Base-by-base conservation (phyloP, 2,113 vertebrate species). In the Hippotragus niger region DNA sequence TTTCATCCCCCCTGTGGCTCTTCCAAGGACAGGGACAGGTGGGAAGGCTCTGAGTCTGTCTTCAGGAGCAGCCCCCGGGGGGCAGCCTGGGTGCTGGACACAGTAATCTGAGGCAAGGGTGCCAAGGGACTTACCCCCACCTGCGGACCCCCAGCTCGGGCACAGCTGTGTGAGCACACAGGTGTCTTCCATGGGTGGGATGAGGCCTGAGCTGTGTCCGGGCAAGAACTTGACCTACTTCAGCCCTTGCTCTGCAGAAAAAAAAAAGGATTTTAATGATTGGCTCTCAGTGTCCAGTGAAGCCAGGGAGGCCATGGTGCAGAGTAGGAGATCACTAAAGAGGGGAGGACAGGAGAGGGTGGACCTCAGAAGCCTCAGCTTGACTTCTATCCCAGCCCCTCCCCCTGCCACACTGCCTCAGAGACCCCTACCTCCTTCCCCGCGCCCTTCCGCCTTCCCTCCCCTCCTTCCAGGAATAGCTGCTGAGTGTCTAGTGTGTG, bases 351-450 rank as follows among this genome's bases (percentile, higher is more conserved):
- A 4, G 67, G 43, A 81, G 15, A 50, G 21, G 21, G 15, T 2
- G 1, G 53, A 17, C 6, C 57, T 80, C 6, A 67, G 10, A 57
- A 88, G 33, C 29, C 47, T 12, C 10, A 1, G 29, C 47, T 33
- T 19, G 58, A 19, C 57, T 62, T 45, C 85, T 1, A 19, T 43
- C 58, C 74, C 50, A 5, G 58, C 47, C 31, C 11, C 36, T 43
- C 40, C 15, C 74, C 29, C 29, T 45, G 4, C 47, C 5, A 36
- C 15, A 0, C 0, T 8, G 78, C 62, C 25, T 58, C 8, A 1
- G 40, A 0, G 23, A 17, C 76, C 40, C n/a, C 62, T 2, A 27
- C 33, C 45, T 33, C 36, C 17, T 47, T 33, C 27, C 40, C 71
- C 5, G 2, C 1, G 19, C 40, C n/a, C 27, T 81, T 50, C 31